A percentile compares a stretch with the other conserved stretches of the same genome.
Conservation (phyloP, 1,140 invertebrate genomes). For the Conus ventricosus region DNA sequence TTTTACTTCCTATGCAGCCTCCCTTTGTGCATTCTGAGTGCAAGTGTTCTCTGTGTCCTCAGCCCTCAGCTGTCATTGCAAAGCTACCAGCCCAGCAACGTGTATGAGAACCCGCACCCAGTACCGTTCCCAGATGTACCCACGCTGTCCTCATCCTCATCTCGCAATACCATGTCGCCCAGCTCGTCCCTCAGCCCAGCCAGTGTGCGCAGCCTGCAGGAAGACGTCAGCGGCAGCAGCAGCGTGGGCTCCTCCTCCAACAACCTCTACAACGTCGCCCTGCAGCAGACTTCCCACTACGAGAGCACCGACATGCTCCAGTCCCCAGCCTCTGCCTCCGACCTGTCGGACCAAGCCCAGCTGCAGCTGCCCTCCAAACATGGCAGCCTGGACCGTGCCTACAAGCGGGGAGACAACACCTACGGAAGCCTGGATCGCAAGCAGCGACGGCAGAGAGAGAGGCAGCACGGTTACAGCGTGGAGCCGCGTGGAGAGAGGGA, state of each 20-base stretch:
- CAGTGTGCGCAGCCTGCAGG: slow-evolving; percentile 32
- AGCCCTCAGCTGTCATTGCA: slow-evolving; percentile 54
- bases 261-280: slow-evolving; percentile 65
- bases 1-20: too few relatives aligned
- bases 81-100: slow-evolving; percentile 74
- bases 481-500: slow-evolving; percentile 29
- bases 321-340: slow-evolving; percentile 46
- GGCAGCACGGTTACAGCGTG: slow-evolving; percentile 7
- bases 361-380: slow-evolving; percentile 43
- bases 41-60: slow-evolving; percentile 31
- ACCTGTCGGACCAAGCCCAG: slow-evolving; percentile 32
- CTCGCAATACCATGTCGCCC: slow-evolving; percentile 25
- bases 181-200: slow-evolving; percentile 22
- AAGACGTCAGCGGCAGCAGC: slow-evolving; percentile 27
- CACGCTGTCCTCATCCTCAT: slow-evolving; percentile 39
- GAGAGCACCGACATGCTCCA: slow-evolving; percentile 62
- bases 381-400: slow-evolving; percentile 55
- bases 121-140: slow-evolving; percentile 74
- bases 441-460: slow-evolving; percentile 18
- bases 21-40: too few relatives aligned
- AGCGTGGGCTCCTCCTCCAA: slow-evolving; percentile 54
- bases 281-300: slow-evolving; percentile 63
- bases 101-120: slow-evolving; percentile 71
- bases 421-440: slow-evolving; percentile 67
- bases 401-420: slow-evolving; percentile 37